phyloP scores from a whole-genome alignment of 2,797 vertebrate species.

The Morus bassanus region DNA sequence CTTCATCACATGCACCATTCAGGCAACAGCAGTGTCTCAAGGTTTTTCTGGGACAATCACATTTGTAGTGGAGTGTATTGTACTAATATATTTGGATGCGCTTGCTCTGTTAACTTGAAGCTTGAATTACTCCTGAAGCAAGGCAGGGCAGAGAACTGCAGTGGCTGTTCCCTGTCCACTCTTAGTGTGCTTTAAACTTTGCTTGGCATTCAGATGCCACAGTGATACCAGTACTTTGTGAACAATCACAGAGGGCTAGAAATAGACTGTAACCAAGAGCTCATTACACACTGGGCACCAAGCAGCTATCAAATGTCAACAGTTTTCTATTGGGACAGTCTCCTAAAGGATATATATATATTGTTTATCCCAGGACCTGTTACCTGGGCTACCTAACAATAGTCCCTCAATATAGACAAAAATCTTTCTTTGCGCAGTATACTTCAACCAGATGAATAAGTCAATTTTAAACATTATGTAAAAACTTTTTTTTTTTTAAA shows the following conservation, averaged over 20 bases:
- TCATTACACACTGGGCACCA: neutral
- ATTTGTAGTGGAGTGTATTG: rapidly evolving
- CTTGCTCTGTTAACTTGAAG: neutral
- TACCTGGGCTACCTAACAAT: neutral
- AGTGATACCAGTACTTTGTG: neutral
- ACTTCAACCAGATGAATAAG: neutral
- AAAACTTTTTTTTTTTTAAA: neutral
- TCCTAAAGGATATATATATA: neutral
- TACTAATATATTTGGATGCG: neutral
- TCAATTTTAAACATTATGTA: neutral
- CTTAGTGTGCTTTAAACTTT: neutral
- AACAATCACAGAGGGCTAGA: neutral
- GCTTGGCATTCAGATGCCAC: neutral
- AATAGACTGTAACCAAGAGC: neutral
- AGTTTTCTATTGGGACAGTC: neutral
- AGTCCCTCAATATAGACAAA: neutral
- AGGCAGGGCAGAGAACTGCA: neutral
- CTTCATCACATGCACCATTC: neutral
- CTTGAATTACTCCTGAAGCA: neutral
- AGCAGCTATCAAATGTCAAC: neutral
- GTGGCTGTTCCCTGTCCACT: neutral
- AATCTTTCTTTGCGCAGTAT: neutral
- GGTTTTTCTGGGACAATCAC: neutral
- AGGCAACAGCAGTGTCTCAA: neutral
- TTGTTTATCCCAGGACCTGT: neutral